Percentiles rank a stretch among this genome's conserved stretches.
phyloP scores from a whole-genome alignment of 2,113 vertebrate species.

The Numenius arquata region DNA sequence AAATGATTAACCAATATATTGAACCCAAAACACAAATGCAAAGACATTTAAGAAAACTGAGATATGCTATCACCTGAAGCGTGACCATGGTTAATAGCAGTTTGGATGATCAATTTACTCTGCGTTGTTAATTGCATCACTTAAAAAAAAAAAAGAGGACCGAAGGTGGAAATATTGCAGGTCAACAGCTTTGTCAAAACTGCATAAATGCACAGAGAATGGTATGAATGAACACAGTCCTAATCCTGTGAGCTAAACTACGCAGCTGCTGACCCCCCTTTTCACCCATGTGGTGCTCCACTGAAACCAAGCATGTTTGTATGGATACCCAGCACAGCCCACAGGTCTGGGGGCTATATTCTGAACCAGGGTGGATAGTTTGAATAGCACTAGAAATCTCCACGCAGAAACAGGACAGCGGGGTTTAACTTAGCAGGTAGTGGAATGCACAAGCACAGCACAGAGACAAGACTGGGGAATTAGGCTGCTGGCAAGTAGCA shows the following conservation, averaged over 20 bases:
- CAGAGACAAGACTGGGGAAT: slow-evolving; percentile 57
- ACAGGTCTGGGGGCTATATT: background rate
- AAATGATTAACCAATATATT: background rate
- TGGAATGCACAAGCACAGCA: slow-evolving; percentile 55
- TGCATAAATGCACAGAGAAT: background rate
- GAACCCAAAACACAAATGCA: background rate
- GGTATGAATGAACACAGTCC: background rate
- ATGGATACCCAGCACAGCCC: background rate
- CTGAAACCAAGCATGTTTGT: background rate
- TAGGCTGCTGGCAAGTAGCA: slow-evolving; percentile 53
- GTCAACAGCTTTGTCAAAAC: background rate
- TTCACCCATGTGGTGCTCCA: background rate
- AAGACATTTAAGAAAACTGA: background rate
- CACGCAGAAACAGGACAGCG: background rate
- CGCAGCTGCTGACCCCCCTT: slow-evolving; percentile 10
- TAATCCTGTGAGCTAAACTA: background rate
- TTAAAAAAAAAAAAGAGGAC: background rate
- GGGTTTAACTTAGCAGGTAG: slow-evolving; percentile 56
- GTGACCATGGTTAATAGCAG: background rate
- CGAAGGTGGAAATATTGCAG: background rate
- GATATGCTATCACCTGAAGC: background rate
- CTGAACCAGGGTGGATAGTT: background rate
- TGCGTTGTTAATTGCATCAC: background rate
- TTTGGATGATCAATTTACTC: background rate
- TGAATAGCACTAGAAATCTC: slow-evolving; percentile 42